These are phyloP conservation scores for Achroia grisella DNA, from an alignment of 1,140 invertebrate species.

Conservation along the genomic window DNA sequence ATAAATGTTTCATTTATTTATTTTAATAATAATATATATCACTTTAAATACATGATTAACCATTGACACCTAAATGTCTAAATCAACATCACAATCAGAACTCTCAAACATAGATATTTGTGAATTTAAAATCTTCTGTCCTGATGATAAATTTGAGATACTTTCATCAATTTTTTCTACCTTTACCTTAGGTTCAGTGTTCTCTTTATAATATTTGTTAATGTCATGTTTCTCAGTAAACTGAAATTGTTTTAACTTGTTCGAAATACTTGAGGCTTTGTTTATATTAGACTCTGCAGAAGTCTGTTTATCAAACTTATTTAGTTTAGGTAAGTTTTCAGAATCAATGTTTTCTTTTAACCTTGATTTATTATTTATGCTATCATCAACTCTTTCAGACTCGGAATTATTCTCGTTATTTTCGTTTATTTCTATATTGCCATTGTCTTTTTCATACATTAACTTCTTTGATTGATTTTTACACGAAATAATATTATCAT, in stretches of 20 bases:
- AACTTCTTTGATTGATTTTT: slow-evolving; percentile 5
- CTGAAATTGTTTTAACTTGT: slow-evolving; percentile 59
- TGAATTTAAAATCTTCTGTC: slow-evolving; percentile 28
- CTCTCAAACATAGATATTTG: slow-evolving; percentile 70
- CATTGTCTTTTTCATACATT: slow-evolving; percentile 3
- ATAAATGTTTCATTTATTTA: slow-evolving; percentile 1
- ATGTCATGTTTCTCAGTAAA: slow-evolving; percentile 44
- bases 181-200: slow-evolving; percentile 7
- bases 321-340: neutral
- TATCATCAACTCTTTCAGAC: no score
- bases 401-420: neutral
- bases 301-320: neutral
- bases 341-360: neutral
- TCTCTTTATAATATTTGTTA: slow-evolving; percentile 35
- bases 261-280: slow-evolving; percentile 22
- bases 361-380: neutral
- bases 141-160: slow-evolving; percentile 11
- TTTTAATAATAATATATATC: neutral
- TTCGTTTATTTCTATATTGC: slow-evolving; percentile 5
- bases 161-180: slow-evolving; percentile 9
- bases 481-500: neutral
- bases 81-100: slow-evolving; percentile 66
- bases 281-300: no score
- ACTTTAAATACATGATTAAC: slow-evolving; percentile 9
- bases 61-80: slow-evolving; percentile 48